A percentile compares a stretch with the other conserved stretches of the same genome.
These are phyloP conservation scores for Cinclus mexicanus DNA, from an alignment of 2,113 vertebrate species.

Conservation along the genomic window DNA sequence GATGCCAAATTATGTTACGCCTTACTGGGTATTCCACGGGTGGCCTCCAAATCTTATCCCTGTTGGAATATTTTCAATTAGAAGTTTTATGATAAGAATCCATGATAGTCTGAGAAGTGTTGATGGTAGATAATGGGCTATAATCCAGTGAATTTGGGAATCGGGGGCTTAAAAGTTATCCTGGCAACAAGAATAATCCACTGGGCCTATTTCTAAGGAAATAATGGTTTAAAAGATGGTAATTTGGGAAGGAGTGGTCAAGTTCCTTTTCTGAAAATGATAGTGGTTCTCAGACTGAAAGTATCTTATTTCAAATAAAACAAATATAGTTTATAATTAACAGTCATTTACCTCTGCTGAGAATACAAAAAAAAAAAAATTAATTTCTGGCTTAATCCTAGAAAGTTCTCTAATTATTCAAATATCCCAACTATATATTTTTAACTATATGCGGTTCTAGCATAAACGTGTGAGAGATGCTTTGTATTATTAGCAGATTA, in stretches of 20 bases:
- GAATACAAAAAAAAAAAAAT: not conserved
- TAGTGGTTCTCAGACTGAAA: not conserved
- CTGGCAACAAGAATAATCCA: not conserved
- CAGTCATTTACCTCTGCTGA: not conserved
- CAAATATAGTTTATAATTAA: not conserved
- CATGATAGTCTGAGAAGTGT: not conserved
- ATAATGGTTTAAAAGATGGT: not conserved
- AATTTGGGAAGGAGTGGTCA: not conserved
- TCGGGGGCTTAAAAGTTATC: not conserved
- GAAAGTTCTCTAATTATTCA: not conserved
- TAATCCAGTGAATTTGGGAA: not conserved
- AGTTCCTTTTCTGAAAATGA: not conserved
- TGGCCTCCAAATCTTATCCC: not conserved
- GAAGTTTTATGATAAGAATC: slow-evolving; percentile 13
- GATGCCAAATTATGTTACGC: not conserved
- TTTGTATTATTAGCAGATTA: not conserved
- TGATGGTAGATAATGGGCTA: not conserved
- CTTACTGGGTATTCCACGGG: not conserved
- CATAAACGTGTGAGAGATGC: not conserved
- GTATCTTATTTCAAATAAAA: not conserved
- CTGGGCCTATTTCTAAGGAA: not conserved
- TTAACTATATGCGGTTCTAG: not conserved
- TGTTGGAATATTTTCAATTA: slow-evolving; percentile 51
- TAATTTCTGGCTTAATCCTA: not conserved
- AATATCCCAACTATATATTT: not conserved